These are phyloP conservation scores for Trilocha varians DNA, from an alignment of 2,888 invertebrate species.

Conservation along the genomic window DNA sequence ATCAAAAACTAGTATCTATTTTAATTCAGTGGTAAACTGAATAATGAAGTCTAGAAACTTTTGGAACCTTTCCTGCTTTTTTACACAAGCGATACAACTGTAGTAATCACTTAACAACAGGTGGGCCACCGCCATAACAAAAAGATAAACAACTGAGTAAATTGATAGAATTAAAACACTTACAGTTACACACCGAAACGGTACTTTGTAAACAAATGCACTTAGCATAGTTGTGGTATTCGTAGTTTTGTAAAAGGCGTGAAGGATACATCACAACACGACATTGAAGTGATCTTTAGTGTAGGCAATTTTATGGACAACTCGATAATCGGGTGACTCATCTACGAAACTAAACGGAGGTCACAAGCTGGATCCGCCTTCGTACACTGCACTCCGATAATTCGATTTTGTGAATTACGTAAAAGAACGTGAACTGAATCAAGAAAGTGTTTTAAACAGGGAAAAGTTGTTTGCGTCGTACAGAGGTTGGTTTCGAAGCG, in stretches of 20 bases:
- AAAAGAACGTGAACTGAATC: background rate
- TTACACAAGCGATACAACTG: no score
- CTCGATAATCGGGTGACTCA: conserved; percentile 41
- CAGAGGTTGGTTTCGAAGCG: no score
- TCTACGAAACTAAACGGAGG: conserved; percentile 48
- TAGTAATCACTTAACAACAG: no score
- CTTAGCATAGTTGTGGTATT: background rate
- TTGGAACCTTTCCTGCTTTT: no score
- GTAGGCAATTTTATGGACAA: conserved; percentile 30
- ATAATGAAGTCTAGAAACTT: no score
- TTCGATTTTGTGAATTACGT: conserved; percentile 6
- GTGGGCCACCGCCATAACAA: no score
- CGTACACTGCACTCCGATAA: conserved; percentile 18
- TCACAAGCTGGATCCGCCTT: conserved; percentile 46
- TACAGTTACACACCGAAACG: no score
- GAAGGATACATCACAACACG: conserved; percentile 13
- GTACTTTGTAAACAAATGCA: no score
- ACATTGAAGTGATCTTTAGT: conserved; percentile 21
- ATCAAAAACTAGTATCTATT: no score
- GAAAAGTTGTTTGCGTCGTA: background rate
- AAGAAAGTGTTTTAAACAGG: background rate
- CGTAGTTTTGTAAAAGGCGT: background rate
- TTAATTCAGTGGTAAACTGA: no score
- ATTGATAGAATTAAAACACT: no score
- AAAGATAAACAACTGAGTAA: no score